phyloP scores from a whole-genome alignment of 1,140 invertebrate genomes.

The Coelopa frigida region DNA sequence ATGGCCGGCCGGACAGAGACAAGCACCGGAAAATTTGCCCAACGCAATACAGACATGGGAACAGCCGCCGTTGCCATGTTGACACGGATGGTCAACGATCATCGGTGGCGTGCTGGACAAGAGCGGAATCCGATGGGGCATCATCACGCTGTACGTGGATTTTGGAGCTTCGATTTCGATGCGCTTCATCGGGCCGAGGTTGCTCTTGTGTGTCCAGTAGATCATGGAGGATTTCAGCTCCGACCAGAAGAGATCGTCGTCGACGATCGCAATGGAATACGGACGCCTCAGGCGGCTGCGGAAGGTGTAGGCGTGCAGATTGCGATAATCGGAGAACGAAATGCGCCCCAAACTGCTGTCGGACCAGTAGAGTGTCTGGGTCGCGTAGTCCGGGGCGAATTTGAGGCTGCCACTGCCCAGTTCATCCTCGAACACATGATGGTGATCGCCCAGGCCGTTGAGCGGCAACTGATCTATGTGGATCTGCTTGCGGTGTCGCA shows the following conservation, averaged over 20 bases:
- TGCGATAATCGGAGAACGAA: slow-evolving; percentile 34
- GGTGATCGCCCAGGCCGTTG: slow-evolving; percentile 48
- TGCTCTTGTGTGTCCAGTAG: slow-evolving; percentile 54
- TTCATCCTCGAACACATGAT: slow-evolving; percentile 48
- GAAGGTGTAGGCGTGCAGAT: slow-evolving; percentile 29
- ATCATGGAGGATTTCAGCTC: slow-evolving; percentile 47
- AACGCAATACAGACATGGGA: slow-evolving; percentile 60
- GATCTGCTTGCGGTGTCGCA: slow-evolving; percentile 44
- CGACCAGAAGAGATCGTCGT: slow-evolving; percentile 57
- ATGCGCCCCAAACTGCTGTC: slow-evolving; percentile 34
- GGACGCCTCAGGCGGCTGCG: slow-evolving; percentile 42
- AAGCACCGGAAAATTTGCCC: slow-evolving; percentile 36
- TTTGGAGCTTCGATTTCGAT: slow-evolving; percentile 23
- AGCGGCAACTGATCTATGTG: slow-evolving; percentile 55
- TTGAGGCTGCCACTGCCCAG: slow-evolving; percentile 37
- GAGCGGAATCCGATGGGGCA: slow-evolving; percentile 23
- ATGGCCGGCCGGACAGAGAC: slow-evolving; percentile 57
- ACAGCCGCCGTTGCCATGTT: slow-evolving; percentile 59
- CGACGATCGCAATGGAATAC: slow-evolving; percentile 49
- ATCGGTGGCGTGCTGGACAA: slow-evolving; percentile 15
- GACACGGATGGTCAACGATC: slow-evolving; percentile 51
- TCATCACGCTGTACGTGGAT: slow-evolving; percentile 5
- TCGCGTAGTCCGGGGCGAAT: slow-evolving; percentile 21
- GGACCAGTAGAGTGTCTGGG: slow-evolving; percentile 29
- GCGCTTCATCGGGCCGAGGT: slow-evolving; percentile 30